Conservation (phyloP, 2,797 vertebrate genomes). For the Crenuchus spilurus region DNA sequence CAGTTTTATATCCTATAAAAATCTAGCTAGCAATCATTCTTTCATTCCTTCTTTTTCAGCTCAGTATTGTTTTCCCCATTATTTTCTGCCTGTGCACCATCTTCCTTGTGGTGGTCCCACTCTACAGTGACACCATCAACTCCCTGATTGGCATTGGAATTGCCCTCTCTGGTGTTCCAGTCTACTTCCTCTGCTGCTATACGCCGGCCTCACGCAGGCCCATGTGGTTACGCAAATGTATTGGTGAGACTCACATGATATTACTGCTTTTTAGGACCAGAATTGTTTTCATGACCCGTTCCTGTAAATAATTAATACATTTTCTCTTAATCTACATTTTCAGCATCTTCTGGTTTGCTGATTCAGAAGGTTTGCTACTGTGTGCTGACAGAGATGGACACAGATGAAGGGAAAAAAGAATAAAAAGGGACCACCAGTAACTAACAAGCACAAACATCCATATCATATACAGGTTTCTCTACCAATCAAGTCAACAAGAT, state of each 20-base stretch:
- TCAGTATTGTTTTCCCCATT: constrained; percentile 87
- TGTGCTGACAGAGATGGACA: constrained; percentile 88
- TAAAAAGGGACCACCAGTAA: constrained; percentile 51
- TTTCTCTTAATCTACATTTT: not conserved
- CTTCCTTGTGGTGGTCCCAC: constrained; percentile 90
- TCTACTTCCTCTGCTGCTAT: constrained; percentile 87
- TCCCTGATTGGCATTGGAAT: constrained; percentile 90
- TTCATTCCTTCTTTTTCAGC: constrained; percentile 67
- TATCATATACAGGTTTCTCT: constrained; percentile 5
- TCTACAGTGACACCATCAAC: constrained; percentile 90
- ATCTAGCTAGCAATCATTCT: too few relatives aligned
- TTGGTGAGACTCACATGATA: constrained; percentile 73
- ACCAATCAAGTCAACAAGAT: not conserved
- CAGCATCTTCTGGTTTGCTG: constrained; percentile 78
- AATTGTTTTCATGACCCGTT: not conserved
- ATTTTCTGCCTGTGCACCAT: constrained; percentile 89
- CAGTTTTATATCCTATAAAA: too few relatives aligned
- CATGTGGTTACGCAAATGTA: constrained; percentile 68
- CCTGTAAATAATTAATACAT: not conserved
- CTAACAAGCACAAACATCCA: constrained; percentile 1
- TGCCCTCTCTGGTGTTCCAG: constrained; percentile 86
- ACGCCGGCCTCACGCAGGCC: constrained; percentile 81
- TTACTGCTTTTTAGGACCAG: not conserved
- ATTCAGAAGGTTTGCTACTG: constrained; percentile 87
- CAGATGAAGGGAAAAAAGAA: constrained; percentile 64